Evolutionary conservation across 2,888 invertebrate genomes (phyloP).

Genomic region (Notodonta dromedarius): DNA sequence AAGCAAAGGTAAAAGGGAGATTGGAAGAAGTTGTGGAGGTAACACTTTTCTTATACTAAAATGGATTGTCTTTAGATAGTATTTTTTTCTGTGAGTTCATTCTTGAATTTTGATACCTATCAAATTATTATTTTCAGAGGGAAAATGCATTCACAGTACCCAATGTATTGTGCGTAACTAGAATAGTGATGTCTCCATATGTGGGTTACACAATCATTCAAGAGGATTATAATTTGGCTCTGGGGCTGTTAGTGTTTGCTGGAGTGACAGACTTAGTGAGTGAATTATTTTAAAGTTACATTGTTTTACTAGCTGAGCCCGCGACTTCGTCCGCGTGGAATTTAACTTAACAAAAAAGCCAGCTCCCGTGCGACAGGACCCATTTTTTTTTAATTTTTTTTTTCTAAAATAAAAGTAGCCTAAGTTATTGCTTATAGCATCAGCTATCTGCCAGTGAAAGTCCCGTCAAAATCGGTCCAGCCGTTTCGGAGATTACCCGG

Average conservation of each 20-base stretch:
- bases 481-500: no score
- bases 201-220: conserved; percentile 95
- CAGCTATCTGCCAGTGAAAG: no score
- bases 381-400: no score
- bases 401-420: no score
- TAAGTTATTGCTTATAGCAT: no score
- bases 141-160: conserved; percentile 98
- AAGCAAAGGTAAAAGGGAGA: conserved; percentile 88
- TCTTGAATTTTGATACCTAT: conserved; percentile 3
- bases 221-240: conserved; percentile 91
- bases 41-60: conserved; percentile 16
- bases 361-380: no score
- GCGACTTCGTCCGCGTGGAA: no score
- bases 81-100: no score
- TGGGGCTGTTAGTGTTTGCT: conserved; percentile 92
- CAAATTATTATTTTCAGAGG: conserved; percentile 69
- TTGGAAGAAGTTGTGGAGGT: conserved; percentile 91
- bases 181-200: conserved; percentile 94
- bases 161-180: conserved; percentile 93
- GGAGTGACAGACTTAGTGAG: conserved; percentile 96
- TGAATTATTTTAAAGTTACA: conserved; percentile 10
- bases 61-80: no score
- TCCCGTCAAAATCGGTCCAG: no score
- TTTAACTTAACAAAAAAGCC: no score
- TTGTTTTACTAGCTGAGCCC: no score